Evolutionary conservation across 2,888 invertebrate genomes (phyloP), one percentile per base, ranked within the genome.

Genomic region (Ormyrus nitidulus): DNA sequence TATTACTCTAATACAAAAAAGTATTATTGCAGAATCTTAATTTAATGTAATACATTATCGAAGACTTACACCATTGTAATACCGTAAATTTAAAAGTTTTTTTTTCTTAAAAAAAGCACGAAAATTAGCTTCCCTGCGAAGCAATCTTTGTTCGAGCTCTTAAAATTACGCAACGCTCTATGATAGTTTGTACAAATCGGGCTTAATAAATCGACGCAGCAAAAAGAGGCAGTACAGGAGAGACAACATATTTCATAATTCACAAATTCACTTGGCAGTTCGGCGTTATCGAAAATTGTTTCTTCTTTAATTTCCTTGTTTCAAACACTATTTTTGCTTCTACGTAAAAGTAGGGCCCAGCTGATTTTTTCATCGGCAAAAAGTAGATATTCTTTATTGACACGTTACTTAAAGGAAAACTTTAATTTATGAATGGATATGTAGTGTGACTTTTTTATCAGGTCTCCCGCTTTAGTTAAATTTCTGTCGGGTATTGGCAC

Each of bases 401-500:
- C 48, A 49, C 69, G 51, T 9, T n/a, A 46, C 46, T 79, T n/a
- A 46, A 73, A 74, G 59, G 69, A 48, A 64, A 74, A 72, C 7
- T 13, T 48, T 19, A 19, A 19, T 19, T 19, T 71, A 66, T 75
- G 70, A 70, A 53, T 56, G 78, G 78, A 78, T 78, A 78, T 81
- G 78, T 81, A 46, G 11, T 62, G 65, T 65, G 54, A 79, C 79
- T 65, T 73, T 79, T 59, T 56, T 69, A 77, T 73, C 76, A 78
- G 83, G 83, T 84, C 79, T 83, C 83, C 81, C 77, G 83, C 78
- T 84, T 83, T 83, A 86, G 84, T 84, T 85, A 84, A 85, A 83
- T 85, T 85, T 85, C 80, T 81, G 83, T 87, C 82, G 84, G 84
- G 84, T 88, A 89, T 90, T 90, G 90, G 90, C 90, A 90, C 90